These are phyloP conservation scores for Mongoloraphidia duomilia DNA, from an alignment of 2,888 invertebrate genomes.

Conservation along the genomic window DNA sequence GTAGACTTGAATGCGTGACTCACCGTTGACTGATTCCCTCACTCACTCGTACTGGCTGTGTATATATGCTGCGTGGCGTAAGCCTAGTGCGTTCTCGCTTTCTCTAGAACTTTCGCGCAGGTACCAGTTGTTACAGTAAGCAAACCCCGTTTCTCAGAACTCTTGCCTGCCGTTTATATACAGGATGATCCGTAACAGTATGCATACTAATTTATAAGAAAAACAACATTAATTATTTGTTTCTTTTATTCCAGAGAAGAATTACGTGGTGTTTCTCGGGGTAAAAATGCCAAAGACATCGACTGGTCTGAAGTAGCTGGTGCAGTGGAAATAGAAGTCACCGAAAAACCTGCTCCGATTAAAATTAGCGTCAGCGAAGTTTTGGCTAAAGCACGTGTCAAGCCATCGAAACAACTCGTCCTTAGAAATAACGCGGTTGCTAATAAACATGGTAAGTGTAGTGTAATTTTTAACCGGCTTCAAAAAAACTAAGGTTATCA, in stretches of 20 bases:
- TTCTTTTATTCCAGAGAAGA: slow-evolving; percentile 49
- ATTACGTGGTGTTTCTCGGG: slow-evolving; percentile 68
- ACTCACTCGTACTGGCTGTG: too few relatives aligned
- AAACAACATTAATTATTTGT: background rate
- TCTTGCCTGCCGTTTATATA: too few relatives aligned
- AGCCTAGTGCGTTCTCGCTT: too few relatives aligned
- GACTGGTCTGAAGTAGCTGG: slow-evolving; percentile 73
- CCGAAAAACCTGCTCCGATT: slow-evolving; percentile 59
- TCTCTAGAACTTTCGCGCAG: too few relatives aligned
- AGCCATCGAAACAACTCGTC: slow-evolving; percentile 42
- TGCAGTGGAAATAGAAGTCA: slow-evolving; percentile 39
- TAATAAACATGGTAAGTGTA: slow-evolving; percentile 48
- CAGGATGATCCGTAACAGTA: too few relatives aligned
- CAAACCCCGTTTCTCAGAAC: too few relatives aligned
- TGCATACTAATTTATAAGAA: too few relatives aligned
- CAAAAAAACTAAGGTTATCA: too few relatives aligned
- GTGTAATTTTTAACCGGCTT: background rate
- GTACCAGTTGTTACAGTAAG: too few relatives aligned
- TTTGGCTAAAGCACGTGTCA: slow-evolving; percentile 46
- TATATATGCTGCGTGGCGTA: too few relatives aligned
- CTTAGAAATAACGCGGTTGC: slow-evolving; percentile 38
- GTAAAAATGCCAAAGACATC: slow-evolving; percentile 68
- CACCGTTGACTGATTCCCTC: too few relatives aligned
- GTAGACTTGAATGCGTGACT: too few relatives aligned
- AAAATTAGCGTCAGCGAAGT: slow-evolving; percentile 64